Base-by-base conservation (phyloP, 2,797 vertebrate genomes). In the Urosaurus nigricauda region DNA sequence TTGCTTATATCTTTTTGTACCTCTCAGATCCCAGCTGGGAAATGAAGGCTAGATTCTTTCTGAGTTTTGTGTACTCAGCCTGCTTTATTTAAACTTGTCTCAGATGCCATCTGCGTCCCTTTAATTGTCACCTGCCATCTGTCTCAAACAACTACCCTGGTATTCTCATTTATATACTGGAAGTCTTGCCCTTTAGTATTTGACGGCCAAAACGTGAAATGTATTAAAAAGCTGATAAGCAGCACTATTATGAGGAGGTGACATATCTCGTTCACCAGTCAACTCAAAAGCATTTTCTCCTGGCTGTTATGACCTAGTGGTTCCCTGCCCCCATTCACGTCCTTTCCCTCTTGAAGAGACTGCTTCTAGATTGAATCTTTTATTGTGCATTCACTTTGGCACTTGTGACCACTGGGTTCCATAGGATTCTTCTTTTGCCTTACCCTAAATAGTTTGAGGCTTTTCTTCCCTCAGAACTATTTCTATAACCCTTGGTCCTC, bases 61-160 rank as follows among this genome's bases (percentile, higher is more conserved):
- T 74, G 85, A 91, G 91, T 94, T 81, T 70, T 58, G 47, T 90
- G 83, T 80, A 92, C 90, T 91, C 87, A 83, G 83, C 35, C 89
- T 92, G 88, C 29, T 4, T 91, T 88, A 9, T 47, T 81, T 94
- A 91, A 90, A 90, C 78, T 79, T 65, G 87, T 92, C 93, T 53
- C 19, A 35, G 37, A 11, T 70, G 21, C 77, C 85, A 47, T 71
- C 47, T 75, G 89, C 92, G 84, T 73, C 80, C 32, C n/a, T 80
- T 68, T 80, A 88, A 90, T 91, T 78, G 84, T 83, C 90, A 86
- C 79, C 63, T 71, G 73, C 87, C 79, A 91, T 83, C 83, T 88
- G 26, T 78, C 68, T 80, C 78, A 88, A 88, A 92, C n/a, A 90
- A 85, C 88, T n/a, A n/a, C 77, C n/a, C 35, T 47, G 2, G 16